A percentile compares a stretch with the other conserved stretches of the same genome.
phyloP scores from a whole-genome alignment of 2,113 vertebrate species.

The Ophiodon elongatus region DNA sequence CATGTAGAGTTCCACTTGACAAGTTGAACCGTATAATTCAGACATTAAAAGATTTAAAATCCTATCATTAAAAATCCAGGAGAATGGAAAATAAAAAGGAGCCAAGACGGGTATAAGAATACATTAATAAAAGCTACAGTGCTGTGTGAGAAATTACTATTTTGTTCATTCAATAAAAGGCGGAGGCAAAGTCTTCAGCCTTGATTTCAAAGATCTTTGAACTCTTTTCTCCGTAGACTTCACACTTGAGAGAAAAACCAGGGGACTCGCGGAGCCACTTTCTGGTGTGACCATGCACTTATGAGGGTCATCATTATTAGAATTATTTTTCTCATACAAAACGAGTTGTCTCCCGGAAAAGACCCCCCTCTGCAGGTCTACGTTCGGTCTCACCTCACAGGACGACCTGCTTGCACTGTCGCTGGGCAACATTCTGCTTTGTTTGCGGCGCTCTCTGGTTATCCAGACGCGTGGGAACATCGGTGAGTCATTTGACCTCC shows the following conservation, averaged over 20 bases:
- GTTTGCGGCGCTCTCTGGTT: background rate
- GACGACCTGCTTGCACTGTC: background rate
- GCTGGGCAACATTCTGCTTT: background rate
- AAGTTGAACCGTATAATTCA: too few relatives aligned
- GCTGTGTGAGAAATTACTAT: background rate
- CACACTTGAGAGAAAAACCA: too few relatives aligned
- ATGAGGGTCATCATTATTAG: background rate
- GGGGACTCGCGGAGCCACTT: too few relatives aligned
- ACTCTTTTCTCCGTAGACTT: too few relatives aligned
- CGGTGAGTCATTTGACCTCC: background rate
- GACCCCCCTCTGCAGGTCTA: too few relatives aligned
- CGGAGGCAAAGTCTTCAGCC: too few relatives aligned
- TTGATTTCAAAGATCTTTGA: too few relatives aligned
- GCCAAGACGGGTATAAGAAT: background rate
- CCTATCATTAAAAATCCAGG: background rate
- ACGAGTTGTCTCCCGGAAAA: background rate
- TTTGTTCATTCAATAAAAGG: background rate
- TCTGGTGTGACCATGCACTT: background rate
- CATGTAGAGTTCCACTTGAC: too few relatives aligned
- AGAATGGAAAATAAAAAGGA: too few relatives aligned
- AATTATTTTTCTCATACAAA: too few relatives aligned
- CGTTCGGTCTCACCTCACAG: background rate
- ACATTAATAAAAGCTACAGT: background rate
- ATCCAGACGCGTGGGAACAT: background rate
- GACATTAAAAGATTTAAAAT: too few relatives aligned